Evolutionary conservation across 2,113 vertebrate genomes (phyloP).

Genomic region (Pangasianodon hypophthalmus): DNA sequence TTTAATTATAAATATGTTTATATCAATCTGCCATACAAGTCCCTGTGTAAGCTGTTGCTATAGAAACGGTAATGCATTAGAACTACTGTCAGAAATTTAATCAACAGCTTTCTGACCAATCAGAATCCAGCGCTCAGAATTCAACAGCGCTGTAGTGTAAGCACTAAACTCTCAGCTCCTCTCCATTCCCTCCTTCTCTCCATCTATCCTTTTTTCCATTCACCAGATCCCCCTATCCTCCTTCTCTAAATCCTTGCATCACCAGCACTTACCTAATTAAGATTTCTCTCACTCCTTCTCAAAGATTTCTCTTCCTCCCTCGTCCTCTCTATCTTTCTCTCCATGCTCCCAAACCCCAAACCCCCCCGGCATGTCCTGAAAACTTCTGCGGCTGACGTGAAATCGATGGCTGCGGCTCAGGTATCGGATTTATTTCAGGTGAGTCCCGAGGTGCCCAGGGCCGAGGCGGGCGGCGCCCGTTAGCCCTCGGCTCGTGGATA

Average conservation of each 20-base stretch:
- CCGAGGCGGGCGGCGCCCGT: constrained; percentile 54
- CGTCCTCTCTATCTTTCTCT: constrained; percentile 27
- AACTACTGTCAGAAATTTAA: not conserved
- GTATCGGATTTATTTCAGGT: constrained; percentile 77
- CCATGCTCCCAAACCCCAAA: not conserved
- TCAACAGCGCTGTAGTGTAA: not conserved
- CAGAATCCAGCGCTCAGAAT: not conserved
- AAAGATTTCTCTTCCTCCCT: constrained; percentile 14
- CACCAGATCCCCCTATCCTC: constrained; percentile 61
- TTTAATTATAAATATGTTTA: too few relatives aligned
- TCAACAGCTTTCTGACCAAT: not conserved
- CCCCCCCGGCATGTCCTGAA: constrained; percentile 63
- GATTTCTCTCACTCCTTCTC: constrained; percentile 73
- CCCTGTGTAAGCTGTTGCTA: not conserved
- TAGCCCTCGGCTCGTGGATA: constrained; percentile 71
- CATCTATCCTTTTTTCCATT: not conserved
- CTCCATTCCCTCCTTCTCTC: constrained; percentile 12
- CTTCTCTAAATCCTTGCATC: constrained; percentile 65
- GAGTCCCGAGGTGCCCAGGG: constrained; percentile 69
- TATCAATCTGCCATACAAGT: not conserved
- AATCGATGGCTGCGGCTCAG: constrained; percentile 77
- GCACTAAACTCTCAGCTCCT: constrained; percentile 7
- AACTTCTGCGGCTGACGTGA: constrained; percentile 76
- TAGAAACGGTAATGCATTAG: not conserved
- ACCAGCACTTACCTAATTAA: constrained; percentile 74